A percentile compares a stretch with the other conserved stretches of the same genome.
phyloP scores from a whole-genome alignment of 1,140 invertebrate species.

The Heliconius hermathena region DNA sequence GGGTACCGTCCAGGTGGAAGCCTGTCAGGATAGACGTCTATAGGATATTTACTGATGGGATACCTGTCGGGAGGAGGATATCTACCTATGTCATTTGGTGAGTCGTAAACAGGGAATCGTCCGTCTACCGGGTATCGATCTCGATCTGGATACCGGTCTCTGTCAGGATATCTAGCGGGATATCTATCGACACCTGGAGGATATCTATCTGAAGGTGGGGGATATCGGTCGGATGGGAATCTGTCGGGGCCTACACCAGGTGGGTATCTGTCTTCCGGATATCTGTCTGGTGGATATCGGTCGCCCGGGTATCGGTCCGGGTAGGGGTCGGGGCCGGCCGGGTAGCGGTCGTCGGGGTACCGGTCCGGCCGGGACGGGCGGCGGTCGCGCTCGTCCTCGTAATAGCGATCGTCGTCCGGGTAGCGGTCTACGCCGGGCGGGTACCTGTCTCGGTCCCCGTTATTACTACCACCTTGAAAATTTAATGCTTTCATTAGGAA shows the following conservation, averaged over 20 bases:
- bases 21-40: conserved; percentile 76
- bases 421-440: conserved; percentile 82
- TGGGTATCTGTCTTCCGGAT: conserved; percentile 63
- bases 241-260: conserved; percentile 50
- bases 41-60: conserved; percentile 76
- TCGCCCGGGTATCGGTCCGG: conserved; percentile 68
- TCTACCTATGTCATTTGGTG: conserved; percentile 66
- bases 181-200: conserved; percentile 53
- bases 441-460: conserved; percentile 71
- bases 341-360: conserved; percentile 77
- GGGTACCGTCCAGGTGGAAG: conserved; percentile 79
- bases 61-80: conserved; percentile 78
- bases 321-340: conserved; percentile 56
- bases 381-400: conserved; percentile 53
- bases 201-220: conserved; percentile 45
- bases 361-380: conserved; percentile 72
- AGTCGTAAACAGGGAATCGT: conserved; percentile 65
- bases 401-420: conserved; percentile 71
- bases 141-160: conserved; percentile 57
- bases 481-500: conserved; percentile 40
- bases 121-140: conserved; percentile 67
- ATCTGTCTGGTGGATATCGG: conserved; percentile 53
- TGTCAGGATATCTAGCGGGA: conserved; percentile 56
- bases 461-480: conserved; percentile 69
- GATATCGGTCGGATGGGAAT: conserved; percentile 50